Base-by-base conservation (phyloP, 92 coral and sea anemone genomes). In the Phenganax stokvisi region DNA sequence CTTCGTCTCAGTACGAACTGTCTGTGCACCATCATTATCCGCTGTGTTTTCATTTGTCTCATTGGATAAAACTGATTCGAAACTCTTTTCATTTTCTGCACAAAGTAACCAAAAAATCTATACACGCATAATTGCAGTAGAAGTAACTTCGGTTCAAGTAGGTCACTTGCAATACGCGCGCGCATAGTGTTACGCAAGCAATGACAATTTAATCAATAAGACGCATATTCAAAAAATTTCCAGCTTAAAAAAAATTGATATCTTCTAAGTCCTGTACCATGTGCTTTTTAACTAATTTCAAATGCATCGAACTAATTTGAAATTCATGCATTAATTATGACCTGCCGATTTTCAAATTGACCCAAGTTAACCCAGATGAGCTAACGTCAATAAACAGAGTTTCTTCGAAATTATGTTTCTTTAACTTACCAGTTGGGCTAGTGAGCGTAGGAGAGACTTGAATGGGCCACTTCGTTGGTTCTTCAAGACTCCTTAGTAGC, bases 391-490 rank as follows among this genome's bases (percentile, higher is more conserved):
- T 37, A 37, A 37, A 37, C 47, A 37, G 47, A 5, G 47, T 37
- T 37, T 37, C 25, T 65, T 17, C 6, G 31, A 59, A 7, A 13
- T 13, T 13, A 0, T 16, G 8, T 10, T 72, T 16, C 25, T 75
- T 31, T 1, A 60, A 60, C 70, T 12, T 60, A 76, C 81, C 81
- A 7, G 30, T 76, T 58, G 81, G 28, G 13, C 47, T 30, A 31
- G 53, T 31, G 64, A 62, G 47, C 9, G 69, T 8, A 13, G 68
- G 81, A 28, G 81, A 76, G 63, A 76, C 81, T 76, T 76, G 61
- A 7, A 93, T 91, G 27, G 90, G 93, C 98, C 98, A 93, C 51
- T 85, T 81, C 16, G 89, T 78, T 56, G 98, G 98, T 63, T 91
- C 88, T n/a, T 89, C 91, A 28, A 85, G 91, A 75, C 89, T 92